phyloP scores from a whole-genome alignment of 1,140 invertebrate genomes.

The Druon quercuslanigerum region DNA sequence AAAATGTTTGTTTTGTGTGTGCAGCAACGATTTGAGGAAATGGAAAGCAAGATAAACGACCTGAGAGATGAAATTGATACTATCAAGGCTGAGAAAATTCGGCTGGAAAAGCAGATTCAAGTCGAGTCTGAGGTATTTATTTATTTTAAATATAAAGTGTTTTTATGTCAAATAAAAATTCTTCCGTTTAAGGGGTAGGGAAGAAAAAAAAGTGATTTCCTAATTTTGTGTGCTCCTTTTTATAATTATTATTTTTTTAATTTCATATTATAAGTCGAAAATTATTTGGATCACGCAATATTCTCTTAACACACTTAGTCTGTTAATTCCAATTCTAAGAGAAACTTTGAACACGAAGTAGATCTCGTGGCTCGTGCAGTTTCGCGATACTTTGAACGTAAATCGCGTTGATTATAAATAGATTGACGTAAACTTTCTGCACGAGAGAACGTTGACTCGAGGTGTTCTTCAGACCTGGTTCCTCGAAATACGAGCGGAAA shows the following conservation, averaged over 20 bases:
- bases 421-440: constrained; percentile 45
- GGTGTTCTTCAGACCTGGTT: neutral
- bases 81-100: constrained; percentile 68
- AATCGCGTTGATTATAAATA: constrained; percentile 42
- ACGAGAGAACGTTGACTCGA: constrained; percentile 37
- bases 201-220: too few relatives aligned
- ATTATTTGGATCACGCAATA: neutral
- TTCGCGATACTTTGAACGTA: constrained; percentile 21
- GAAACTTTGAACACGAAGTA: constrained; percentile 10
- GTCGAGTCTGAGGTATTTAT: constrained; percentile 65
- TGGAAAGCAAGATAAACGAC: constrained; percentile 72
- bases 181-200: too few relatives aligned
- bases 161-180: neutral
- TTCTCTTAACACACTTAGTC: neutral
- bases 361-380: constrained; percentile 27
- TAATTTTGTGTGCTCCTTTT: too few relatives aligned
- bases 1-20: constrained; percentile 63
- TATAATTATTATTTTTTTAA: too few relatives aligned
- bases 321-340: neutral
- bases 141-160: constrained; percentile 19
- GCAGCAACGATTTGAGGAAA: constrained; percentile 73
- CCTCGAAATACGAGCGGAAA: neutral
- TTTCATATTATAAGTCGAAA: too few relatives aligned
- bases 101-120: constrained; percentile 68
- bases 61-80: constrained; percentile 67